These are phyloP conservation scores for Hemiprocne comata DNA, from an alignment of 2,113 vertebrate genomes.

Conservation along the genomic window DNA sequence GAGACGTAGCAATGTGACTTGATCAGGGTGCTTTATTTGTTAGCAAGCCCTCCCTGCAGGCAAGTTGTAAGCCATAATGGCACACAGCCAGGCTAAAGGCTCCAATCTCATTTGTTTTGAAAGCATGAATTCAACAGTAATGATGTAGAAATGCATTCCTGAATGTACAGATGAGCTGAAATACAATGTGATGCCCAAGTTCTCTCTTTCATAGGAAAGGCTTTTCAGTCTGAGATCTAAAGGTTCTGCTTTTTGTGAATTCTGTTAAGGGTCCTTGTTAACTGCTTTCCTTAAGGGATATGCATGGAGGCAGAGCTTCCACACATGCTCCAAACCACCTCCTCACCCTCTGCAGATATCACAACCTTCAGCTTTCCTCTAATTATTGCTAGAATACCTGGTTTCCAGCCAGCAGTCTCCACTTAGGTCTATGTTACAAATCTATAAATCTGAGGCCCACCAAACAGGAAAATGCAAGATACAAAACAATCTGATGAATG, in stretches of 20 bases:
- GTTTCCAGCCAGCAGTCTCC: not conserved
- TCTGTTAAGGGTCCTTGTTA: not conserved
- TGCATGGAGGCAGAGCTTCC: not conserved
- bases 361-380: not conserved
- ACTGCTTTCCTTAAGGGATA: not conserved
- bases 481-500: not conserved
- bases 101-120: not conserved
- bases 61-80: not conserved
- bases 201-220: not conserved
- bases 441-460: not conserved
- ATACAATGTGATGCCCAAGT: not conserved
- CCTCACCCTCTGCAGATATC: not conserved
- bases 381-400: not conserved
- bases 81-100: not conserved
- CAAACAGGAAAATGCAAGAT: not conserved
- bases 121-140: not conserved
- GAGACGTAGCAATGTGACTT: not conserved
- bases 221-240: not conserved
- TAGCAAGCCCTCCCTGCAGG: not conserved
- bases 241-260: not conserved
- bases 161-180: not conserved
- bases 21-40: not conserved
- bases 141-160: not conserved
- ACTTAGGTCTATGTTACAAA: not conserved
- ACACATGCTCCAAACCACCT: not conserved